Evolutionary conservation across 35 echinoderm and acorn worm species (phyloP).

Genomic region (Lytechinus pictus): DNA sequence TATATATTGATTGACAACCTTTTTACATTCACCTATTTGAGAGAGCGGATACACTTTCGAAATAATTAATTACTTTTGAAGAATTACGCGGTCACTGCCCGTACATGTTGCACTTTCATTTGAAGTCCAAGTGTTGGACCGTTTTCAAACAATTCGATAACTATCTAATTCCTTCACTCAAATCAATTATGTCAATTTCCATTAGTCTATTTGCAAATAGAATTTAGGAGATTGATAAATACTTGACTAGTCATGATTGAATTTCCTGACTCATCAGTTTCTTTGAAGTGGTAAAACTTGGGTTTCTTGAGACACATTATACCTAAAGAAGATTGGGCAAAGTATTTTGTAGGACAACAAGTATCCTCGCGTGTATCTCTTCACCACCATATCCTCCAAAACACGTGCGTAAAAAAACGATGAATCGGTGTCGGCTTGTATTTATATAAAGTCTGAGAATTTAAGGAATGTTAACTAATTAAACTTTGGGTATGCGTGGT

Average conservation of each 20-base stretch:
- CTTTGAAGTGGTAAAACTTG: not conserved
- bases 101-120: too few relatives aligned
- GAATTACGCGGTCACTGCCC: too few relatives aligned
- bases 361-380: not conserved
- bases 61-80: too few relatives aligned
- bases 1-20: too few relatives aligned
- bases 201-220: too few relatives aligned
- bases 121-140: too few relatives aligned
- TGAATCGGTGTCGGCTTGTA: not conserved
- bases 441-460: conserved; percentile 6
- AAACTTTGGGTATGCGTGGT: not conserved
- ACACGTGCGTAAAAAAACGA: not conserved
- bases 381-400: not conserved
- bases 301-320: not conserved
- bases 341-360: not conserved
- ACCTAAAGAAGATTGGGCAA: not conserved
- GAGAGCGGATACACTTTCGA: too few relatives aligned
- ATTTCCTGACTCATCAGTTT: not conserved
- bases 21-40: too few relatives aligned
- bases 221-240: too few relatives aligned
- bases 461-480: not conserved
- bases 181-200: too few relatives aligned
- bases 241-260: not conserved
- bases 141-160: too few relatives aligned
- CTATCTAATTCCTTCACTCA: too few relatives aligned